Evolutionary conservation across 1,140 invertebrate species (phyloP).

Genomic region (Halyomorpha halys): DNA sequence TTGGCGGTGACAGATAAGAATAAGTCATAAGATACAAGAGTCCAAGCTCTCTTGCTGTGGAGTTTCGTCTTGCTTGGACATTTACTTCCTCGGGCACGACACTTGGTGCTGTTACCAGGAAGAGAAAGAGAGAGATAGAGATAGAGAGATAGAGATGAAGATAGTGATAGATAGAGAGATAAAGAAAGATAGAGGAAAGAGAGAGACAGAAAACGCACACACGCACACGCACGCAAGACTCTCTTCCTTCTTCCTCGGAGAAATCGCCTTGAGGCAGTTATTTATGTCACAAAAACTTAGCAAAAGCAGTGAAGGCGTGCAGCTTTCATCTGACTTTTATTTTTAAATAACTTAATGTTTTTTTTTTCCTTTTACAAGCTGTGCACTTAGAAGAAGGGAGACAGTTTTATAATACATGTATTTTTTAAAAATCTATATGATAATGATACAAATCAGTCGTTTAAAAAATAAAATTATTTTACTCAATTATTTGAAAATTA

Average conservation of each 20-base stretch:
- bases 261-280: conserved; percentile 10
- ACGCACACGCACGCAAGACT: neutral
- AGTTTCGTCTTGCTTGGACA: conserved; percentile 6
- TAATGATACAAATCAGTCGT: too few relatives aligned
- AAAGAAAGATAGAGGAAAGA: conserved; percentile 2
- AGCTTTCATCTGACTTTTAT: neutral
- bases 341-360: neutral
- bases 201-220: conserved; percentile 7
- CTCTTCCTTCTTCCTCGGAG: conserved; percentile 16
- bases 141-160: neutral
- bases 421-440: too few relatives aligned
- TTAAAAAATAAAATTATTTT: too few relatives aligned
- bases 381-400: conserved; percentile 22
- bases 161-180: neutral
- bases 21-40: neutral
- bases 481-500: too few relatives aligned
- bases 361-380: neutral
- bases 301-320: conserved; percentile 15
- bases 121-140: conserved; percentile 54
- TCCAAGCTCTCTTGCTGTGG: conserved; percentile 5
- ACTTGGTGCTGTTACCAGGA: conserved; percentile 53
- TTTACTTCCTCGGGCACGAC: conserved; percentile 46
- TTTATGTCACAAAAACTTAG: conserved; percentile 8
- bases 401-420: conserved; percentile 2
- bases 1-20: conserved; percentile 9